Evolutionary conservation across 1,140 invertebrate genomes (phyloP).

Genomic region (Ephestia elutella): DNA sequence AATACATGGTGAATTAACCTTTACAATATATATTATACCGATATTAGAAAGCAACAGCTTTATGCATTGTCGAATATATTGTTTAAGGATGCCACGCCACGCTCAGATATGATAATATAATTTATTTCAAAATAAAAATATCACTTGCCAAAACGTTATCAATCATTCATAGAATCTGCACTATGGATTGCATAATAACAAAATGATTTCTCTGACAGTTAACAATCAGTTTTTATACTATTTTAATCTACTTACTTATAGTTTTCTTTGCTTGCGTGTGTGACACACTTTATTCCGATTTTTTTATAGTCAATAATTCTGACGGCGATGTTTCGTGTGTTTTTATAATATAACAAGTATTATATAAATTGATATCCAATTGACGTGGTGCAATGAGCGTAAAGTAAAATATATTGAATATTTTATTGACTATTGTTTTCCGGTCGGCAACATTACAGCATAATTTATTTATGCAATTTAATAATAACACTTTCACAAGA

Average conservation of each 20-base stretch:
- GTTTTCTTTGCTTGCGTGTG: neutral
- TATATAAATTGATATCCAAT: conserved; percentile 19
- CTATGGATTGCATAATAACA: too few relatives aligned
- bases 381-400: conserved; percentile 20
- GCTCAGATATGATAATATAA: too few relatives aligned
- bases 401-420: conserved; percentile 30
- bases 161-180: too few relatives aligned
- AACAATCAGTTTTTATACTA: too few relatives aligned
- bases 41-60: neutral
- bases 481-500: conserved; percentile 2
- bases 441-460: conserved; percentile 12
- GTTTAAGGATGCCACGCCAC: too few relatives aligned
- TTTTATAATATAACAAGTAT: neutral
- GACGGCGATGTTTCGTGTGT: neutral
- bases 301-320: neutral
- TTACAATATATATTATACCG: neutral
- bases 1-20: conserved; percentile 7
- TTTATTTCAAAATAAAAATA: too few relatives aligned
- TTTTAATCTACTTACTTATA: neutral
- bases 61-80: neutral
- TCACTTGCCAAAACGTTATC: too few relatives aligned
- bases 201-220: too few relatives aligned
- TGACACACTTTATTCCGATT: neutral
- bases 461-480: conserved; percentile 7
- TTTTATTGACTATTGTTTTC: conserved; percentile 31